A percentile compares a stretch with the other conserved stretches of the same genome.
Conservation (phyloP, 2,888 invertebrate species). For the Zygogramma bicolorata region DNA sequence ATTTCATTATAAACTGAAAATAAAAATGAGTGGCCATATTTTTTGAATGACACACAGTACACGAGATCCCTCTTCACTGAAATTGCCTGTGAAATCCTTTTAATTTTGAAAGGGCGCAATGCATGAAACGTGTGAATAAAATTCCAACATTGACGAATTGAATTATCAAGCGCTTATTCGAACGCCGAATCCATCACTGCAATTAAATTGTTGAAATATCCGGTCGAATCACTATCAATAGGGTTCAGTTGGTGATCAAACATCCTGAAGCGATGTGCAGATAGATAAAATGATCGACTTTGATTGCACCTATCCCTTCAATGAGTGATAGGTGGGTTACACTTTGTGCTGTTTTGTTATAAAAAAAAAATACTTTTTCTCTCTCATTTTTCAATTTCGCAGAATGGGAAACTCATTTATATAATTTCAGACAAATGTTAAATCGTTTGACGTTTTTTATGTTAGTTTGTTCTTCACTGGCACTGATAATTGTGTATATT, state of each 20-base stretch:
- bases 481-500: too few species aligned
- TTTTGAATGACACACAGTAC: not conserved
- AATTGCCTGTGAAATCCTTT: not conserved
- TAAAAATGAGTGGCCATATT: not conserved
- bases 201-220: conserved; percentile 3
- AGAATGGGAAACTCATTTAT: too few species aligned
- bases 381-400: too few species aligned
- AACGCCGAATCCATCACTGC: not conserved
- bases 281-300: not conserved
- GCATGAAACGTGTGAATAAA: not conserved
- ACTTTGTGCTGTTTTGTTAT: too few species aligned
- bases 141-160: not conserved
- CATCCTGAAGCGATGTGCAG: conserved; percentile 2
- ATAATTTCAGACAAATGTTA: too few species aligned
- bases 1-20: too few species aligned
- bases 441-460: too few species aligned
- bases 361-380: too few species aligned
- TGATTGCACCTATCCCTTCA: too few species aligned
- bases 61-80: not conserved
- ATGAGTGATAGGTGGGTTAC: too few species aligned
- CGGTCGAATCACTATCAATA: not conserved
- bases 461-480: too few species aligned
- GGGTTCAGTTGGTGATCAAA: not conserved
- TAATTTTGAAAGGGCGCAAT: not conserved
- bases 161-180: conserved; percentile 5